Evolutionary conservation across 2,888 invertebrate species (phyloP).

Genomic region (Ceriagrion tenellum): DNA sequence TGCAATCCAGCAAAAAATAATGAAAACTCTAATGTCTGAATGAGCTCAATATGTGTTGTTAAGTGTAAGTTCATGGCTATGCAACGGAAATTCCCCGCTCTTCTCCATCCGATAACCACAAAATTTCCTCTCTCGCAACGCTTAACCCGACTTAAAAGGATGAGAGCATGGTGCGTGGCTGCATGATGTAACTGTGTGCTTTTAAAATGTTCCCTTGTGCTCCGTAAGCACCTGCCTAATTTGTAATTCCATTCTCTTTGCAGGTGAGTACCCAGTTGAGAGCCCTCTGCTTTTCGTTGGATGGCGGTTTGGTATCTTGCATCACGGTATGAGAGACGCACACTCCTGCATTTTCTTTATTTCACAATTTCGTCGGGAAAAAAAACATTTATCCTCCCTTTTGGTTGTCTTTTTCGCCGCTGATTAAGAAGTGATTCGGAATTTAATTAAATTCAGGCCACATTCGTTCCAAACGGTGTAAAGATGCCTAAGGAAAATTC

Average conservation of each 20-base stretch:
- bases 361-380: not conserved
- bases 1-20: not conserved
- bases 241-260: not conserved
- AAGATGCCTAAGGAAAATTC: too few species aligned
- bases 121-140: not conserved
- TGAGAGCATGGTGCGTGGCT: not conserved
- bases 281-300: not conserved
- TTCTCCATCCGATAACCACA: not conserved
- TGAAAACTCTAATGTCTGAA: not conserved
- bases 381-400: not conserved
- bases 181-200: not conserved
- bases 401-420: not conserved
- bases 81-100: not conserved
- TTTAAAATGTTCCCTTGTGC: not conserved
- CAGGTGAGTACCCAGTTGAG: not conserved
- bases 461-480: not conserved
- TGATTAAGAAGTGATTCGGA: not conserved
- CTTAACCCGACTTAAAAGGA: not conserved
- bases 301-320: not conserved
- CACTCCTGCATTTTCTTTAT: not conserved
- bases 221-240: slow-evolving; percentile 20
- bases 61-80: not conserved
- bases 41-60: not conserved
- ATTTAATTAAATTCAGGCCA: not conserved
- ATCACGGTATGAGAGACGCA: not conserved